Evolutionary conservation across 2,888 invertebrate species (phyloP), one percentile per base, ranked within the genome.

Genomic region (Copidosoma aretas): DNA sequence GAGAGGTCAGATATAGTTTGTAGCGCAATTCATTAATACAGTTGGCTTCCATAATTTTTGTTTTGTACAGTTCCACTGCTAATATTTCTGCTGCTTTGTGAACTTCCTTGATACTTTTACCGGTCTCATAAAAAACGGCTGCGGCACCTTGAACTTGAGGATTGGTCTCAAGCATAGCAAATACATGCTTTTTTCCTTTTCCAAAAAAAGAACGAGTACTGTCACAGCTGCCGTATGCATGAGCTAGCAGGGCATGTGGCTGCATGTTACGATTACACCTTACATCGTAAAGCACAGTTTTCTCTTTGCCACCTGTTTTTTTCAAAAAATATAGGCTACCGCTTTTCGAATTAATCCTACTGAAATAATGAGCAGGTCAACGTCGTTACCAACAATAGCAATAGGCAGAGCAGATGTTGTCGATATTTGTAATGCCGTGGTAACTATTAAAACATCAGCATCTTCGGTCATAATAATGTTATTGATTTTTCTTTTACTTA

Each of bases 391-490:
- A 15, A 69, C 68, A 25, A 71, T 57, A 49, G 60, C 65, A 10
- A 46, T 53, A 46, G 57, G 46, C 10, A 19, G 1, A 15, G 32
- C 41, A 15, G 25, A 70, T 67, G 17, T 68, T 71, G 14, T 71
- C 72, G 14, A n/a, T 46, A 3, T 67, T 73, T n/a, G 72, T 70
- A 1, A 73, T 49, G 15, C 53, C 19, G 53, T 74, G 8, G 41
- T 41, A 3, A 73, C 73, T 32, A 74, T 70, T 14, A 74, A 39
- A 21, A 65, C 52, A 54, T 75, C 74, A 10, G 73, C 75, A 67
- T 73, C 71, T 73, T 73, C 72, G 32, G 22, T 21, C n/a, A 74
- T 72, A 62, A 69, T 54, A 51, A 49, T 41, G 2, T 63, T 66
- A 22, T 64, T 39, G n/a, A 74, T 70, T 4, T 64, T 61, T 59